Base-by-base conservation (phyloP, 1,140 invertebrate genomes). In the Leptinotarsa lineolata region DNA sequence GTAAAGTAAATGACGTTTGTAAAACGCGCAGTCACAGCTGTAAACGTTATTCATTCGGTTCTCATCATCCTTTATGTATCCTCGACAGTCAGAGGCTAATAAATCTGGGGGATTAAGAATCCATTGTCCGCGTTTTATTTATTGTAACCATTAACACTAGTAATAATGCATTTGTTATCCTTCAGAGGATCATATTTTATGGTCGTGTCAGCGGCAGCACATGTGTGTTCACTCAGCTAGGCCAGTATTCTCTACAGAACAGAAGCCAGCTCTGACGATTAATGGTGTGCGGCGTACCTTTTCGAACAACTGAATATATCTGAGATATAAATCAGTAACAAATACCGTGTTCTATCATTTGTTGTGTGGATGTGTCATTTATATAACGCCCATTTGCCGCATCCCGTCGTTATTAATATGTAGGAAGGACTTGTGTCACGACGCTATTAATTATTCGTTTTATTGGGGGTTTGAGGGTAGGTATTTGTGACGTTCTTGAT, bases 111-210 rank as follows among this genome's bases (percentile, higher is more conserved):
- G 82, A 83, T 82, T 83, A 83, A 81, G 82, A 83, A 82, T 79
- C 81, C 81, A 83, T 83, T 83, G 82, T 83, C 79, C 81, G 78
- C 77, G 76, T 78, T 79, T 83, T 83, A 83, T 83, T 83, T 83
- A 83, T 83, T 80, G 81, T 80, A 81, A 82, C 81, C 81, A 83
- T 83, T 83, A 83, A 83, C 82, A 83, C 81, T 80, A 81, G 81
- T 83, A 82, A 83, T 83, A 83, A 83, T 83, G 82, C 82, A 82
- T 83, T 83, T 81, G 82, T 83, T 83, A 83, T 83, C 80, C 81
- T 83, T 82, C 81, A 77, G 79, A 81, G 78, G 70, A 79, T 82
- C 80, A 82, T 83, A 82, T 83, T 83, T 83, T 81, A 83, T 80
- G 74, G 73, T 58, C 70, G 64, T 76, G 82, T 82, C 81, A 79